Base-by-base conservation (phyloP, 2,888 invertebrate genomes). In the Heliconius sara region DNA sequence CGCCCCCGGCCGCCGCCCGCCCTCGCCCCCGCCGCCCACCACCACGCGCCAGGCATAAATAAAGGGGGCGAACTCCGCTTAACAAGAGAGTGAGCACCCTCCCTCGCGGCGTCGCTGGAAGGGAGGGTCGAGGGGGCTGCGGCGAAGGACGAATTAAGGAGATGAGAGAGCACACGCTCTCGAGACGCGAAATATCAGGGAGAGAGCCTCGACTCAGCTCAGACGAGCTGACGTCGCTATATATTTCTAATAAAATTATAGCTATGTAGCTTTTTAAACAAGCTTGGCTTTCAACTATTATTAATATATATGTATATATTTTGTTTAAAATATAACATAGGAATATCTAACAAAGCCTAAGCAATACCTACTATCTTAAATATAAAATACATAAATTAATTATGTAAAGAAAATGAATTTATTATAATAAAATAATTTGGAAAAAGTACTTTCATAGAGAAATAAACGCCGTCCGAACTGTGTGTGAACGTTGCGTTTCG, bases 111-210 rank as follows among this genome's bases (percentile, higher is more conserved):
- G 89, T 87, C 87, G 90, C 90, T 90, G 90, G 90, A 86, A 89
- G 92, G 93, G 92, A 91, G 93, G 91, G 91, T 90, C 89, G 90
- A 92, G 95, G 94, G 94, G 94, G 94, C 89, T 94, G 94, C 90
- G 94, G 94, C 94, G 95, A 95, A 95, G 95, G 95, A 95, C 95
- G 94, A 95, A 94, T 94, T 95, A 95, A 95, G 95, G 95, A 95
- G 95, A 95, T 94, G 94, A 94, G 94, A 94, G 94, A 95, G 94
- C 93, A 92, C 92, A 92, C 93, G 92, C 93, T 94, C 94, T 93
- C 92, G 93, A 94, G 94, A 91, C 92, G 91, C 91, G 91, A 91
- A 91, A 91, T 92, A 91, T 92, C 93, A 90, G 90, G 89, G 87
- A 84, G 84, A 84, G 81, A 80, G 78, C 79, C 81, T 82, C 71